Evolutionary conservation across 2,888 invertebrate genomes (phyloP).

Genomic region (Geotrupes spiniger): DNA sequence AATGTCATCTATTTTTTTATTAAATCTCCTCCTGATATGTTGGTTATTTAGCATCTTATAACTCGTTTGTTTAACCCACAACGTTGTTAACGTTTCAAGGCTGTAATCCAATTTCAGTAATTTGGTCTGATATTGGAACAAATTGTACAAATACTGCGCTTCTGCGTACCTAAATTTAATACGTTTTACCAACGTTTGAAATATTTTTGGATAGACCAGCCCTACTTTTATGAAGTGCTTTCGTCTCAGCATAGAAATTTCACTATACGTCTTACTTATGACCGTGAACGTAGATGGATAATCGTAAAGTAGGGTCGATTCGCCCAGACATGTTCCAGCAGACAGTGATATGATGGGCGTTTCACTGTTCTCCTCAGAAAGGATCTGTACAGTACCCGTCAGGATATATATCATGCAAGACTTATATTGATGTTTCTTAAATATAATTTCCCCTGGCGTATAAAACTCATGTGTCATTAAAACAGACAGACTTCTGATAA

Average conservation of each 20-base stretch:
- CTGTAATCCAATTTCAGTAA: background rate
- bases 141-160: constrained; percentile 8
- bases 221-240: constrained; percentile 24
- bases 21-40: background rate
- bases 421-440: constrained; percentile 24
- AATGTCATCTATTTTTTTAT: background rate
- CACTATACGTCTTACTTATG: constrained; percentile 29
- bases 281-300: constrained; percentile 29
- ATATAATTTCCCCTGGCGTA: constrained; percentile 29
- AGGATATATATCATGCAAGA: constrained; percentile 30
- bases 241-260: constrained; percentile 25
- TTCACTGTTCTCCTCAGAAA: constrained; percentile 34
- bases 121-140: constrained; percentile 4
- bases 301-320: constrained; percentile 24
- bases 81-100: constrained; percentile 14
- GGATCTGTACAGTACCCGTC: constrained; percentile 30
- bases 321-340: constrained; percentile 31
- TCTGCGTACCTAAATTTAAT: constrained; percentile 22
- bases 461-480: constrained; percentile 24
- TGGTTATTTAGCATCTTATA: constrained; percentile 1
- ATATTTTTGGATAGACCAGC: constrained; percentile 26
- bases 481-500: constrained; percentile 25
- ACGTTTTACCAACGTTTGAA: constrained; percentile 11
- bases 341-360: constrained; percentile 31
- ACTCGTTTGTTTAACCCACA: constrained; percentile 18